These are phyloP conservation scores for Clostera curtula DNA, from an alignment of 2,888 invertebrate species.

Conservation along the genomic window DNA sequence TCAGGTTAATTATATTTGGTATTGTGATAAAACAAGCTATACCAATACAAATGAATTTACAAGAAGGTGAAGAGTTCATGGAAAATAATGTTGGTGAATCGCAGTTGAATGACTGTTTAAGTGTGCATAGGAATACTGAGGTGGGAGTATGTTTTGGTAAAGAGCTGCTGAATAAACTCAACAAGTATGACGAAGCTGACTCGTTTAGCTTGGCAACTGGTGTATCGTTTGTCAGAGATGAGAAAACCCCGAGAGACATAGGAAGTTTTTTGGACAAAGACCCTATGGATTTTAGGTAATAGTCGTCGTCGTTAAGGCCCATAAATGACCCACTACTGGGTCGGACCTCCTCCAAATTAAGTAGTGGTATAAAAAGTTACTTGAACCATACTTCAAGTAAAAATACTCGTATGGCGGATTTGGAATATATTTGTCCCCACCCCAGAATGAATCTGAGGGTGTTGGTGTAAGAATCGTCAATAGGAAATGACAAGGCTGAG, in stretches of 20 bases:
- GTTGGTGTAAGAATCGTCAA: too few relatives aligned
- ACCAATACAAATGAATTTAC: slow-evolving; percentile 47
- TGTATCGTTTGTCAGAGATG: slow-evolving; percentile 78
- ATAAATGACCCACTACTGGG: too few relatives aligned
- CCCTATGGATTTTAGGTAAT: slow-evolving; percentile 82
- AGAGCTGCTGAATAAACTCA: slow-evolving; percentile 79
- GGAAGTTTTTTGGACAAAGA: slow-evolving; percentile 82
- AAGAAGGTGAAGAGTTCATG: slow-evolving; percentile 54
- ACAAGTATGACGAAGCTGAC: slow-evolving; percentile 78
- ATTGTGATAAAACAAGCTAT: slow-evolving; percentile 50
- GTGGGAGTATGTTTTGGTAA: slow-evolving; percentile 80
- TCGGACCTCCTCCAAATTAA: too few relatives aligned
- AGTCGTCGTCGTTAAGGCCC: neutral
- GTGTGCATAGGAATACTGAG: slow-evolving; percentile 51
- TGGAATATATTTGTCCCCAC: too few relatives aligned
- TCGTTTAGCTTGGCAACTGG: slow-evolving; percentile 79
- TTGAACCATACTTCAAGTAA: too few relatives aligned
- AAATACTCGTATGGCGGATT: too few relatives aligned
- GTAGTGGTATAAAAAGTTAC: too few relatives aligned
- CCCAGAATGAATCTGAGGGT: too few relatives aligned
- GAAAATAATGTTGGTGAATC: slow-evolving; percentile 46
- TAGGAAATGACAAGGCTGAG: too few relatives aligned
- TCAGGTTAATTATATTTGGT: slow-evolving; percentile 25
- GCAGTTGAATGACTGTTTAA: slow-evolving; percentile 57
- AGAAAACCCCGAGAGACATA: slow-evolving; percentile 78